Base-by-base conservation (phyloP, 2,888 invertebrate genomes). In the Drymonia ruficornis region DNA sequence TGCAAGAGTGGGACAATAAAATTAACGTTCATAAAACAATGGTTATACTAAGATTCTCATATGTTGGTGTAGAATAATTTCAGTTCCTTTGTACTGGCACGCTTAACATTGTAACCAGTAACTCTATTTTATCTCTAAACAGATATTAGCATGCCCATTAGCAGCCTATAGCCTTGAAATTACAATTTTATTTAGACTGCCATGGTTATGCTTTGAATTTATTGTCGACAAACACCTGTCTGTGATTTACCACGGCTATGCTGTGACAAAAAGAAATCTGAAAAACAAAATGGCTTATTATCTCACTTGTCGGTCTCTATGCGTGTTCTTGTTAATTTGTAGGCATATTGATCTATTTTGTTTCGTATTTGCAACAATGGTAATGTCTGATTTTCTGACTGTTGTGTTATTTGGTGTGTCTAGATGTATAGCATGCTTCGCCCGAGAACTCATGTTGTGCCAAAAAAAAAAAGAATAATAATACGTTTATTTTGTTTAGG, bases 121-220 rank as follows among this genome's bases (percentile, higher is more conserved):
- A 12, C 16, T 16, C 8, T 16, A 40, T 40, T 40, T 15, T 40
- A 16, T 16, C 16, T 16, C 11, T 16, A 40, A 40, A 0, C 9
- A 16, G 8, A 16, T n/a, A n/a, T 40, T 40, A 40, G 0, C 16
- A 40, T 8, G 40, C 9, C 5, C 7, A 40, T 40, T 16, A 40
- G 15, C 8, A 16, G 40, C 40, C 40, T 16, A 28, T 28, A 45
- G n/a, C 45, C 28, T 28, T 45, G 45, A 45, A 45, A 45, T 45
- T 28, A 1, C 9, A 45, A 45, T 28, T 28, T 28, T 15, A 45
- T 45, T 28, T 28, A 8, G 28, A 28, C 6, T 16, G 16, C 9
- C 40, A 40, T 11, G 40, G 40, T 40, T 16, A 40, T 36, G 1
- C 45, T 11, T 45, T 28, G n/a, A 45, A 23, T 19, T 5, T 43